These are phyloP conservation scores for Drosophila anomalata DNA, from an alignment of 2,888 invertebrate species.

Conservation along the genomic window DNA sequence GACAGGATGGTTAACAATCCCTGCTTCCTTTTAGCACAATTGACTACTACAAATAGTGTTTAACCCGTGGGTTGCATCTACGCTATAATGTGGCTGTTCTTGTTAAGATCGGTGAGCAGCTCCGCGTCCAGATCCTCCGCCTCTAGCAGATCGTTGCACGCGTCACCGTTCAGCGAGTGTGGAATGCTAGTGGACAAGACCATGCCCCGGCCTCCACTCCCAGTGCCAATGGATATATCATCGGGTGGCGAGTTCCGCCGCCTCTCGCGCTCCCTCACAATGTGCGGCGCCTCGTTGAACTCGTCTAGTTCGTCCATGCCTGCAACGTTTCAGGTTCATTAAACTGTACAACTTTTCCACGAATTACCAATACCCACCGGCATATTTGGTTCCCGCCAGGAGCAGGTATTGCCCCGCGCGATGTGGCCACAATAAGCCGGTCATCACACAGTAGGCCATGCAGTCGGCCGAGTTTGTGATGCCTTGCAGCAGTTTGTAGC, in stretches of 20 bases:
- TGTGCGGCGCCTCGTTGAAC: conserved; percentile 95
- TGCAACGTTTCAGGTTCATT: conserved; percentile 41
- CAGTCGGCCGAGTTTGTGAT: conserved; percentile 98
- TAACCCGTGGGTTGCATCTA: conserved; percentile 74
- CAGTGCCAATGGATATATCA: conserved; percentile 70
- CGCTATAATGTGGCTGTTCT: conserved; percentile 84
- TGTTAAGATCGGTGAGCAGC: conserved; percentile 83
- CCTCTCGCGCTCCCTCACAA: conserved; percentile 85
- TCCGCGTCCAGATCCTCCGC: conserved; percentile 83
- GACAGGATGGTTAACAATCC: conserved; percentile 59
- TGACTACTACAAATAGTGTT: conserved; percentile 71
- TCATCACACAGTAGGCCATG: conserved; percentile 96
- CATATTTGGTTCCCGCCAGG: conserved; percentile 89
- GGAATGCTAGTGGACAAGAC: conserved; percentile 70
- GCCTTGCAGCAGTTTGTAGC: conserved; percentile 96
- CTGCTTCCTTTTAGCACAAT: conserved; percentile 68
- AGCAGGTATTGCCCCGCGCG: conserved; percentile 96
- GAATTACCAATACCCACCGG: conserved; percentile 82
- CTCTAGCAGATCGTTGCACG: conserved; percentile 81
- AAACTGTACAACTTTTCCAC: not conserved
- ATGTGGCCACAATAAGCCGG: conserved; percentile 97
- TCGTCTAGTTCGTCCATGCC: conserved; percentile 94
- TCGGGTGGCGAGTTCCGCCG: conserved; percentile 81
- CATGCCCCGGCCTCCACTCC: conserved; percentile 66
- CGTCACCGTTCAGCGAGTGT: conserved; percentile 81